Percentiles rank a stretch among this genome's conserved stretches.
Conservation (phyloP, 1,140 invertebrate species). For the Asbolus verrucosus region DNA sequence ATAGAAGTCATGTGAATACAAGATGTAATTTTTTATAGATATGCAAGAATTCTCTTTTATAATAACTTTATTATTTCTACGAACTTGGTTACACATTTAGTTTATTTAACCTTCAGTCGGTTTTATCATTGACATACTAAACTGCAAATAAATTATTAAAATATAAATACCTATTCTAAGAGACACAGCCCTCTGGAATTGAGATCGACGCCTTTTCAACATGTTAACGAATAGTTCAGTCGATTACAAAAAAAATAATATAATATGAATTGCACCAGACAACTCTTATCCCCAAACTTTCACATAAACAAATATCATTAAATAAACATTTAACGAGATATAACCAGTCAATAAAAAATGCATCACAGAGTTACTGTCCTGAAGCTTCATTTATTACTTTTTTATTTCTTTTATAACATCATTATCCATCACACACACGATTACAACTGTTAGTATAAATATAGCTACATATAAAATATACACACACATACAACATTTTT, state of each 20-base stretch:
- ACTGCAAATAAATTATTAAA: neutral
- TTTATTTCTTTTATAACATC: too few species aligned
- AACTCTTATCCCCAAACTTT: too few species aligned
- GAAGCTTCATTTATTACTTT: too few species aligned
- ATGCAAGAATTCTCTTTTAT: too few species aligned
- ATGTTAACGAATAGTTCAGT: slow-evolving; percentile 6
- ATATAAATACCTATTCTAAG: slow-evolving; percentile 42
- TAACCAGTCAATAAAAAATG: neutral
- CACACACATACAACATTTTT: neutral
- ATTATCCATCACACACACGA: neutral
- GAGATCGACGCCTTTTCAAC: slow-evolving; percentile 40
- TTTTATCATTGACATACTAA: slow-evolving; percentile 9
- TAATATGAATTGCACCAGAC: too few species aligned
- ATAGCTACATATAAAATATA: neutral
- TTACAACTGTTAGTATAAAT: slow-evolving; percentile 2
- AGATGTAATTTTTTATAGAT: too few species aligned
- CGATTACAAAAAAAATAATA: too few species aligned
- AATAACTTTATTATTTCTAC: too few species aligned
- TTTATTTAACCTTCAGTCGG: slow-evolving; percentile 15
- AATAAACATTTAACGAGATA: neutral
- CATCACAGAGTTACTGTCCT: too few species aligned
- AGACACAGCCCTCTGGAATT: slow-evolving; percentile 43
- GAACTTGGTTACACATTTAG: neutral
- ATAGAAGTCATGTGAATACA: too few species aligned
- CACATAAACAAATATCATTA: neutral